phyloP scores from a whole-genome alignment of 1,140 invertebrate species.

The Drosophila pachea region DNA sequence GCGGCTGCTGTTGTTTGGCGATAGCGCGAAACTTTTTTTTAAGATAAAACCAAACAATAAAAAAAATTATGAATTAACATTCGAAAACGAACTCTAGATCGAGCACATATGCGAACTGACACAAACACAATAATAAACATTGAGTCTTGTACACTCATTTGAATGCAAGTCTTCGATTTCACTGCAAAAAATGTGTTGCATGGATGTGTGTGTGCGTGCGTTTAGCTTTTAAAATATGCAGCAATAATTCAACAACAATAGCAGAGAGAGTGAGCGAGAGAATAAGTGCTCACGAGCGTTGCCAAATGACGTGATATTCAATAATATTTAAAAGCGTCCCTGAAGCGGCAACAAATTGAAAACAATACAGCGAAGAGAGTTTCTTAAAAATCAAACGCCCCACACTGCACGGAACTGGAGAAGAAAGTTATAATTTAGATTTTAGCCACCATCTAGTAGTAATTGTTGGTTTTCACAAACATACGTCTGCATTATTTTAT shows the following conservation, averaged over 20 bases:
- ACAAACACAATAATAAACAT: constrained; percentile 28
- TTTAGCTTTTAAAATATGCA: constrained; percentile 46
- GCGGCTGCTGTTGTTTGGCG: constrained; percentile 58
- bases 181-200: constrained; percentile 40
- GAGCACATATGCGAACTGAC: constrained; percentile 8
- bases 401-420: constrained; percentile 2
- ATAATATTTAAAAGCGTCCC: constrained; percentile 41
- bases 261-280: constrained; percentile 12
- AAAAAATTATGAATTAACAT: constrained; percentile 54
- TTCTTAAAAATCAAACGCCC: constrained; percentile 21
- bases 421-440: background rate
- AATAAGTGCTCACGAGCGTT: constrained; percentile 16
- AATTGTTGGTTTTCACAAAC: background rate
- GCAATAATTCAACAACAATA: constrained; percentile 29
- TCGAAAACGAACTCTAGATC: constrained; percentile 37
- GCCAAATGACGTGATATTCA: constrained; percentile 66
- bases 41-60: constrained; percentile 46
- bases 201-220: constrained; percentile 11
- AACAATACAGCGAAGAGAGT: constrained; percentile 27
- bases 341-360: constrained; percentile 40
- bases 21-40: constrained; percentile 66
- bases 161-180: constrained; percentile 60
- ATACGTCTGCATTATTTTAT: background rate
- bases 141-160: constrained; percentile 33
- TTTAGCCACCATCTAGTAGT: background rate